phyloP scores from a whole-genome alignment of 2,888 invertebrate genomes.

The Isoperla grammatica region DNA sequence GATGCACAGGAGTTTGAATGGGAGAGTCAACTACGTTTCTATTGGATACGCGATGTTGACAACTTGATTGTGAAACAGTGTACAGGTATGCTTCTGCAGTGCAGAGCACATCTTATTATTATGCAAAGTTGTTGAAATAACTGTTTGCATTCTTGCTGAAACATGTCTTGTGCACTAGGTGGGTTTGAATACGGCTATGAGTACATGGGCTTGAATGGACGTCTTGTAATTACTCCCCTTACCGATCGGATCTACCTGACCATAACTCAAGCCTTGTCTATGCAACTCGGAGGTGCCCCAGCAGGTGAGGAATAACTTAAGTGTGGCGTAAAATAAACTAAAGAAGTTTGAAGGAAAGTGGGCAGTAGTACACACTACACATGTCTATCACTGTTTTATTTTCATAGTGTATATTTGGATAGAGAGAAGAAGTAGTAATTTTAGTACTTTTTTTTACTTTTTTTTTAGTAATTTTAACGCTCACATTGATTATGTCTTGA shows the following conservation, averaged over 20 bases:
- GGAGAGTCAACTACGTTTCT: conserved; percentile 90
- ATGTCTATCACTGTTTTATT: background rate
- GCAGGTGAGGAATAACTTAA: conserved; percentile 56
- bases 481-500: no score
- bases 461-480: no score
- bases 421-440: no score
- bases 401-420: no score
- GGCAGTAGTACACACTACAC: background rate
- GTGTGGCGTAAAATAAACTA: no score
- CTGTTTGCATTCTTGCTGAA: background rate
- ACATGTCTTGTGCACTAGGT: conserved; percentile 45
- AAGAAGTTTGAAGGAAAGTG: no score
- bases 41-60: conserved; percentile 79
- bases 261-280: conserved; percentile 85
- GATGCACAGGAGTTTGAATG: conserved; percentile 85
- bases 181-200: conserved; percentile 90
- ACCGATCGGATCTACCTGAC: conserved; percentile 91
- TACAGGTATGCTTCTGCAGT: conserved; percentile 47
- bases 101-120: background rate
- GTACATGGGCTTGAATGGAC: conserved; percentile 90
- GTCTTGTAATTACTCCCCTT: conserved; percentile 85
- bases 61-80: conserved; percentile 80
- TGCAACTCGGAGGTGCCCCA: conserved; percentile 88
- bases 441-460: no score
- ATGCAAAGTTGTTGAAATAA: background rate